A percentile compares a stretch with the other conserved stretches of the same genome.
These are phyloP conservation scores for Phyllostomus hastatus DNA, from an alignment of 2,113 vertebrate species.

Conservation along the genomic window DNA sequence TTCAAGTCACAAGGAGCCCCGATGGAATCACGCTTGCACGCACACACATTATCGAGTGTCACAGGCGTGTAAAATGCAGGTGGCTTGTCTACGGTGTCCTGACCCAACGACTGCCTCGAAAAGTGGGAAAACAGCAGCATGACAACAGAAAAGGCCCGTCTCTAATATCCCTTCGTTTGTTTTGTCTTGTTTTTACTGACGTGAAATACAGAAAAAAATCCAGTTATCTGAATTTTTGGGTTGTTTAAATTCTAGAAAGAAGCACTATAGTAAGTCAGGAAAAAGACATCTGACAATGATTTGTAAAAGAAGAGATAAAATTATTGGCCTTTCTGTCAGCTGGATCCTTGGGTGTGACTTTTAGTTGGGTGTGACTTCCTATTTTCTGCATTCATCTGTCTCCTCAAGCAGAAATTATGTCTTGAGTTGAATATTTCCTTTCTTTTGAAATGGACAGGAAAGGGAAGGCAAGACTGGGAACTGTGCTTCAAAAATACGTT, in stretches of 20 bases:
- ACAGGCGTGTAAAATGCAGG: neutral
- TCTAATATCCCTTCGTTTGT: neutral
- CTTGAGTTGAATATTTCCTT: neutral
- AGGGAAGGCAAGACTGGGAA: neutral
- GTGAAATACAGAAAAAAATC: neutral
- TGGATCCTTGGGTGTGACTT: neutral
- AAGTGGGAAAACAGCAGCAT: neutral
- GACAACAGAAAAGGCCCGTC: neutral
- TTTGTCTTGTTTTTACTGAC: neutral
- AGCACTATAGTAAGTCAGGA: neutral
- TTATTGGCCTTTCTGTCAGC: neutral
- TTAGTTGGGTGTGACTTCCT: neutral
- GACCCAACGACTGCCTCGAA: neutral
- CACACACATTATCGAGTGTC: neutral
- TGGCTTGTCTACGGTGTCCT: neutral
- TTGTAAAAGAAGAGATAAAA: neutral
- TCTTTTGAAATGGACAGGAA: neutral
- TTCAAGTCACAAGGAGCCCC: neutral
- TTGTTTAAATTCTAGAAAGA: neutral
- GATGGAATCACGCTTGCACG: neutral
- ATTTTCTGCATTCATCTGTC: neutral
- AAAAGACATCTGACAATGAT: neutral
- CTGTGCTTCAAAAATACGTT: conserved; percentile 11
- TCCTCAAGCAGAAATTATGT: neutral
- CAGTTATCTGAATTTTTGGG: neutral